Base-by-base conservation (phyloP, 2,888 invertebrate species). In the Meloe dianella region DNA sequence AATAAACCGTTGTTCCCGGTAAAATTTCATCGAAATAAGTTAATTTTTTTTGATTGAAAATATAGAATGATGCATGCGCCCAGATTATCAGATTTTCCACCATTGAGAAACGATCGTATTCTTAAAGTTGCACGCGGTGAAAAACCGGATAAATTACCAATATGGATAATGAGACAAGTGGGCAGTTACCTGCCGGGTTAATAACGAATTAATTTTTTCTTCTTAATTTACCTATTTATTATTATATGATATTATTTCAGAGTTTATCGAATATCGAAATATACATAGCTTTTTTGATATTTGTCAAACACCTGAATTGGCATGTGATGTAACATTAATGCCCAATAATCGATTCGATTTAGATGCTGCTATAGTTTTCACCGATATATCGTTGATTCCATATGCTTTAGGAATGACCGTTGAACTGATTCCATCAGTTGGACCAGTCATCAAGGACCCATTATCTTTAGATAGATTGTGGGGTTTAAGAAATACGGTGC, bases 161-260 rank as follows among this genome's bases (percentile, higher is more conserved):
- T 98, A 29, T 98, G 98, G 98, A 92, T 97, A 20, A 98, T 98
- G 98, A 88, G 98, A 74, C 98, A 98, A 85, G 98, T 98, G 61
- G 98, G 98, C 10, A 87, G 98, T 71, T 97, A 98, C 85, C 87
- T 98, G 69, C 97, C 97, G 56, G 95, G 83, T 83, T 76, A 64
- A 29, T 10, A 30, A 20, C 60, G 59, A 54, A 12, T 20, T 17
- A 41, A 24, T 61, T 51, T 20, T 59, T n/a, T 5, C 17, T n/a
- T n/a, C n/a, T n/a, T 3, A 7, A 41, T 61, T n/a, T 57, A 20
- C 12, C 60, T 47, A 51, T 62, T 24, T 32, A 54, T 65, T 60
- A 20, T 41, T 72, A n/a, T n/a, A n/a, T 70, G 17, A 38, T n/a
- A n/a, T n/a, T 58, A 24, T 68, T 38, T 56, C 70, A 86, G 91